Evolutionary conservation across 2,797 vertebrate genomes (phyloP), one percentile per base, ranked within the genome.

Genomic region (Buceros bicornis): DNA sequence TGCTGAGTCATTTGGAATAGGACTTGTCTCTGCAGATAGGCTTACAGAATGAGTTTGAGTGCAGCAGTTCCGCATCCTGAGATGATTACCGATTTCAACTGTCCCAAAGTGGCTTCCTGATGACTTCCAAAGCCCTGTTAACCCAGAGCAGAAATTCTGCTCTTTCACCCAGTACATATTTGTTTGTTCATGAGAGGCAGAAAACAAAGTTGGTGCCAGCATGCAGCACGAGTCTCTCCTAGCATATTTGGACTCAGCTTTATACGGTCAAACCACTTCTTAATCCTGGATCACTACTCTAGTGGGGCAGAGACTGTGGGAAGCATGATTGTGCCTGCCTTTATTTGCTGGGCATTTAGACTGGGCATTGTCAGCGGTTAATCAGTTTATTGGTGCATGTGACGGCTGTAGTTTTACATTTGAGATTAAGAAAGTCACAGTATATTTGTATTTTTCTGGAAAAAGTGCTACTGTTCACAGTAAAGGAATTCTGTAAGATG

Each of bases 401-500:
- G 61, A 25, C 35, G 67, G 71, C 82, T 74, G 26, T n/a, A 50
- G 40, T 77, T 79, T 62, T 13, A 37, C 42, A 31, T 74, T 84
- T 83, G 89, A 90, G 79, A 95, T 96, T 90, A 92, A 92, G 82
- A 50, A 89, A 91, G 92, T 94, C 92, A 89, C 45, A 95, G 35
- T 89, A 13, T 96, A 85, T 97, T 95, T 95, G 82, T 92, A 78
- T 94, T 97, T 94, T 93, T 91, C 72, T 84, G 94, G 94, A 97
- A 97, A 91, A 92, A 90, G 82, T 81, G 51, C 65, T 95, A 57
- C 90, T 95, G 31, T 95, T 98, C 94, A 79, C 97, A 97, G 92
- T 97, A 94, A 97, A 98, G 97, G 95, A 95, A 98, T 94, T 93
- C 97, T 95, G 62, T 96, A 97, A 97, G 97, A 98, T 98, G 97